These are phyloP conservation scores for Ennomos quercinarius DNA, from an alignment of 2,888 invertebrate genomes.

Conservation along the genomic window DNA sequence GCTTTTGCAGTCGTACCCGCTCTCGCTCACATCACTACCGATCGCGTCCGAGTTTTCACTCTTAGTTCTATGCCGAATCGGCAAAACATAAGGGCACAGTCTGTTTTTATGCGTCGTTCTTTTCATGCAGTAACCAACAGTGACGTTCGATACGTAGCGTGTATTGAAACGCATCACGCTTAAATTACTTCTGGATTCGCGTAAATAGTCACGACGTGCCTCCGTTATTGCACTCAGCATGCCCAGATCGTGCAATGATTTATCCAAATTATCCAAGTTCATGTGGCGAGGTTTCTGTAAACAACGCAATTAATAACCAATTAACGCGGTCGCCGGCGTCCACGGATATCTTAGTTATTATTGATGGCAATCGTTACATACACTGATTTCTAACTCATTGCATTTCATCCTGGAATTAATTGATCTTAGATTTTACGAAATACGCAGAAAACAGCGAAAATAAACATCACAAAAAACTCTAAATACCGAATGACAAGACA, in stretches of 20 bases:
- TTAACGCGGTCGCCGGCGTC: conserved; percentile 41
- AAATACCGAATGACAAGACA: conserved; percentile 38
- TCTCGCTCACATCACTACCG: conserved; percentile 67
- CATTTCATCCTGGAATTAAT: conserved; percentile 72
- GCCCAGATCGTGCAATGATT: conserved; percentile 85
- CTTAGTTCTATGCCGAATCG: conserved; percentile 85
- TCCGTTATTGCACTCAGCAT: conserved; percentile 86
- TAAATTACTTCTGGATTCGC: conserved; percentile 78
- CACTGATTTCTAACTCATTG: conserved; percentile 70
- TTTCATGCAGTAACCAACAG: conserved; percentile 86
- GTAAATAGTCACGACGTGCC: conserved; percentile 84
- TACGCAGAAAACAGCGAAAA: conserved; percentile 73
- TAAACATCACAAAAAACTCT: conserved; percentile 83
- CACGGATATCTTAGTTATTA: conserved; percentile 27
- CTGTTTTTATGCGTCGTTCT: conserved; percentile 82
- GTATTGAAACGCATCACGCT: conserved; percentile 85
- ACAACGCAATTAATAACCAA: conserved; percentile 59
- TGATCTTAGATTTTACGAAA: conserved; percentile 57
- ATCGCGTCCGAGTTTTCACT: conserved; percentile 87
- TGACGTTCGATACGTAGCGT: conserved; percentile 87
- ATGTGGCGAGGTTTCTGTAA: conserved; percentile 77
- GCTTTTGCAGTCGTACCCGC: conserved; percentile 63
- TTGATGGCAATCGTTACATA: conserved; percentile 49
- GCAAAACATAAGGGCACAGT: conserved; percentile 85
- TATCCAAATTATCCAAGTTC: conserved; percentile 84